These are phyloP conservation scores for Caenorhabditis uteleia DNA, from an alignment of 2,888 invertebrate genomes.

Conservation along the genomic window DNA sequence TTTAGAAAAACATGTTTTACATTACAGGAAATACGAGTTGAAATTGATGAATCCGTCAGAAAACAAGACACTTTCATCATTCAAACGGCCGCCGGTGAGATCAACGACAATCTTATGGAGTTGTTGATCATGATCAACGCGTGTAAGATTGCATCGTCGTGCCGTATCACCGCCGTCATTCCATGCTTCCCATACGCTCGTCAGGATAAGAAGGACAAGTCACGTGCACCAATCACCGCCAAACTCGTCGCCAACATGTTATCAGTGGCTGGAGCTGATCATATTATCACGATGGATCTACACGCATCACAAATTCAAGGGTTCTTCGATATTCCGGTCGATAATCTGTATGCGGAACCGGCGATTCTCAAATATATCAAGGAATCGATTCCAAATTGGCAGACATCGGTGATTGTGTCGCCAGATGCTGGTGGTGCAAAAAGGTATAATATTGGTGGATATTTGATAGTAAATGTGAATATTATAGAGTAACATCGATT, in stretches of 20 bases:
- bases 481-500: conserved; percentile 75
- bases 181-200: conserved; percentile 94
- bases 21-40: conserved; percentile 77
- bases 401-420: conserved; percentile 89
- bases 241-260: conserved; percentile 88
- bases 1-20: no score
- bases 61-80: conserved; percentile 97
- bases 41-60: conserved; percentile 92
- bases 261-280: conserved; percentile 91
- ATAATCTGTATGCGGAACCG: conserved; percentile 93
- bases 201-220: conserved; percentile 91
- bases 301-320: conserved; percentile 92
- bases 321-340: conserved; percentile 78
- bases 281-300: conserved; percentile 95
- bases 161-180: conserved; percentile 90
- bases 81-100: conserved; percentile 84
- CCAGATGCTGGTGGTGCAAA: conserved; percentile 96
- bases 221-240: conserved; percentile 91
- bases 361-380: conserved; percentile 92
- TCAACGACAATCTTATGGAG: conserved; percentile 87
- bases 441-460: conserved; percentile 72
- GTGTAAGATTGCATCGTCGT: conserved; percentile 93
- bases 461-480: neutral
- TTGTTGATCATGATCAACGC: conserved; percentile 82
- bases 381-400: conserved; percentile 90